These are phyloP conservation scores for Anser brachyrhynchus DNA, from an alignment of 2,113 vertebrate genomes.

Conservation along the genomic window DNA sequence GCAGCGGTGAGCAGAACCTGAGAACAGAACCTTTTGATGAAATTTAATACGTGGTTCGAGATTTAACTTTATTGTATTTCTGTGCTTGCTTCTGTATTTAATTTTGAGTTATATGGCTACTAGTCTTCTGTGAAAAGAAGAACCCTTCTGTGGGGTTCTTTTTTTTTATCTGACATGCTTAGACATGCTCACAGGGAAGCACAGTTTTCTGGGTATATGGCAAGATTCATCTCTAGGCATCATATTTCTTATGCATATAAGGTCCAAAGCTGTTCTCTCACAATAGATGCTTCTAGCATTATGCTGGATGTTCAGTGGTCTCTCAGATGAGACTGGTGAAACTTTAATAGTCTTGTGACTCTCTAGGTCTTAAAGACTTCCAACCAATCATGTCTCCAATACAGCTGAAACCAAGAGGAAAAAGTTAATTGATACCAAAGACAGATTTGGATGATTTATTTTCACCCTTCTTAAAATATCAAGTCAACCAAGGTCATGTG, in stretches of 20 bases:
- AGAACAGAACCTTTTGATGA: background rate
- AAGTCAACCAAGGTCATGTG: background rate
- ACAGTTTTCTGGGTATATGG: background rate
- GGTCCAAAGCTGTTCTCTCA: background rate
- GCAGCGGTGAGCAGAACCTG: background rate
- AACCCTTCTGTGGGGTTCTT: background rate
- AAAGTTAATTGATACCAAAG: background rate
- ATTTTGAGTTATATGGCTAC: background rate
- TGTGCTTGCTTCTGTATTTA: background rate
- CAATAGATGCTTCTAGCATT: background rate
- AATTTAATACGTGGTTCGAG: background rate
- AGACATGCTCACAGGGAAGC: background rate
- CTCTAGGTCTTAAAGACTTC: background rate
- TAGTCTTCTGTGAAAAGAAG: background rate
- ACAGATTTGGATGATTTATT: background rate
- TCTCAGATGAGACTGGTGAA: background rate
- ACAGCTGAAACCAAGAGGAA: background rate
- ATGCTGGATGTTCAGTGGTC: background rate
- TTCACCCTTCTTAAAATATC: slow-evolving; percentile 11
- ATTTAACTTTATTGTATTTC: background rate
- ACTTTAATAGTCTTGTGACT: background rate
- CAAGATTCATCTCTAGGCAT: background rate
- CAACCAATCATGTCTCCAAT: background rate
- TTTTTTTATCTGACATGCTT: background rate
- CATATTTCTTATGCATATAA: background rate